These are phyloP conservation scores for Aricia agestis DNA, from an alignment of 1,140 invertebrate genomes.

Conservation along the genomic window DNA sequence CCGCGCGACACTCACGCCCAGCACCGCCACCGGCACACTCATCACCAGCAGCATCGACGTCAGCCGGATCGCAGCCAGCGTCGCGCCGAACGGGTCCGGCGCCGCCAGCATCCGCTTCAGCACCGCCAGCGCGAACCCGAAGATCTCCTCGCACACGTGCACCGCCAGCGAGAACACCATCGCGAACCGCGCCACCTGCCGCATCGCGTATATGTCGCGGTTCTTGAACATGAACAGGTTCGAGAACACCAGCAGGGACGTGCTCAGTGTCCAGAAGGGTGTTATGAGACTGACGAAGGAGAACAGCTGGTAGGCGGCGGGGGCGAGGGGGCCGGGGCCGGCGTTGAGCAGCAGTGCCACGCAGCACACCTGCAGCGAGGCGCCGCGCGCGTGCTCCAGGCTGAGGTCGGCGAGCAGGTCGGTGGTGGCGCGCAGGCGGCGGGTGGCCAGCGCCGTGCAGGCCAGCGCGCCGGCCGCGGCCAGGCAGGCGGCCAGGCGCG, in stretches of 20 bases:
- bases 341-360: neutral
- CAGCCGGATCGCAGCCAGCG: conserved; percentile 17
- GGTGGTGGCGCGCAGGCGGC: too few species aligned
- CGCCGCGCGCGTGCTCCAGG: neutral
- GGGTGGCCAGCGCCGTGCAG: too few species aligned
- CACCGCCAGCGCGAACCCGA: neutral
- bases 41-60: conserved; percentile 20
- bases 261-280: conserved; percentile 22
- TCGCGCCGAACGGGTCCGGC: neutral
- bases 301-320: neutral
- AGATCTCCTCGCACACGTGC: conserved; percentile 19
- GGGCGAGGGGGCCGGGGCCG: too few species aligned
- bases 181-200: conserved; percentile 10
- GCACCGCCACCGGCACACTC: conserved; percentile 8
- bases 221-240: conserved; percentile 25
- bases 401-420: neutral
- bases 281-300: conserved; percentile 19
- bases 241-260: conserved; percentile 20
- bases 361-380: neutral
- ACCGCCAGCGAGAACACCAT: conserved; percentile 9
- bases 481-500: neutral
- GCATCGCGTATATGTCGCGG: conserved; percentile 16
- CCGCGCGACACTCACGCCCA: conserved; percentile 14
- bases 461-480: too few species aligned
- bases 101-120: neutral